Evolutionary conservation across 2,888 invertebrate species (phyloP).

Genomic region (Nowickia ferox): DNA sequence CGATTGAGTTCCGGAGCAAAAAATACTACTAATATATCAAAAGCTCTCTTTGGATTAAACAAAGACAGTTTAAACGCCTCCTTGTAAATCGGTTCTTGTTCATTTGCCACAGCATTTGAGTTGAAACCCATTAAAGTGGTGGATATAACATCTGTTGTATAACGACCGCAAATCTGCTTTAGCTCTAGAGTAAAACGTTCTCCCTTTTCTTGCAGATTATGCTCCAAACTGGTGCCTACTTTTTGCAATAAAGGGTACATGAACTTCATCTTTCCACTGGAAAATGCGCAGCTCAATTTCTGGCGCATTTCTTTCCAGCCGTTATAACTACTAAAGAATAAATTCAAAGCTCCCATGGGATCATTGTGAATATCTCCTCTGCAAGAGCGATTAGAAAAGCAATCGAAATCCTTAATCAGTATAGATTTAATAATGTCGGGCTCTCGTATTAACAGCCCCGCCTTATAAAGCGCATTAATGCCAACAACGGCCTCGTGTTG

Average conservation of each 20-base stretch:
- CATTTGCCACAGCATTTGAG: slow-evolving; percentile 42
- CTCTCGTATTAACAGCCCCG: slow-evolving; percentile 82
- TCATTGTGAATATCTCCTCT: slow-evolving; percentile 77
- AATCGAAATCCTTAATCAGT: slow-evolving; percentile 80
- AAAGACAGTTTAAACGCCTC: neutral
- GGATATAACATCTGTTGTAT: slow-evolving; percentile 80
- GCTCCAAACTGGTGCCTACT: slow-evolving; percentile 74
- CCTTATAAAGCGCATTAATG: slow-evolving; percentile 82
- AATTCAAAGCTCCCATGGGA: slow-evolving; percentile 75
- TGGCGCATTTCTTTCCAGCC: slow-evolving; percentile 77
- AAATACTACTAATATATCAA: slow-evolving; percentile 19
- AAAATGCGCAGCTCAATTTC: slow-evolving; percentile 76
- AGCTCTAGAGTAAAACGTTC: slow-evolving; percentile 67
- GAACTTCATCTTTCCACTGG: slow-evolving; percentile 76
- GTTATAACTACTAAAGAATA: slow-evolving; percentile 77
- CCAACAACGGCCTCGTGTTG: slow-evolving; percentile 77
- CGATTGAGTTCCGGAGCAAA: slow-evolving; percentile 32
- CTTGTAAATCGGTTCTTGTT: neutral
- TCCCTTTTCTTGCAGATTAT: slow-evolving; percentile 64
- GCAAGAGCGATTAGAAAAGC: slow-evolving; percentile 76
- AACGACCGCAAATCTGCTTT: slow-evolving; percentile 77
- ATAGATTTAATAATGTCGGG: slow-evolving; percentile 82
- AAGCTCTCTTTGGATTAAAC: slow-evolving; percentile 25
- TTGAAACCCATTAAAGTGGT: slow-evolving; percentile 77
- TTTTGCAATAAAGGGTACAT: slow-evolving; percentile 79